Evolutionary conservation across 2,888 invertebrate species (phyloP).

Genomic region (Nomada hirtipes): DNA sequence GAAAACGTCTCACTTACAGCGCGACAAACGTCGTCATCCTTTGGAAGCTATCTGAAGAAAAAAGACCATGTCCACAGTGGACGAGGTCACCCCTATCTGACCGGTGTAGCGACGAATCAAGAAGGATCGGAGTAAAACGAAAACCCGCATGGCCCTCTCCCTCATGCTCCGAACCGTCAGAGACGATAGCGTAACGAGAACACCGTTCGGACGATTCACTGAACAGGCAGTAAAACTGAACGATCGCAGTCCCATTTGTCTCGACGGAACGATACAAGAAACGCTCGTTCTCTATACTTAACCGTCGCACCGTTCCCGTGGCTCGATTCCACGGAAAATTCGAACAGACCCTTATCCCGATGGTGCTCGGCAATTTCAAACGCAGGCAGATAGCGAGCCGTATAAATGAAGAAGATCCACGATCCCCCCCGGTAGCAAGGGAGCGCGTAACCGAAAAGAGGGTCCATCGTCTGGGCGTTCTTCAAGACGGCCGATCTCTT

Average conservation of each 20-base stretch:
- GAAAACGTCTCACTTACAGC: constrained; percentile 40
- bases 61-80: neutral
- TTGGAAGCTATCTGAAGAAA: neutral
- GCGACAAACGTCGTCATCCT: neutral
- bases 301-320: neutral
- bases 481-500: constrained; percentile 71
- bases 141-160: constrained; percentile 55
- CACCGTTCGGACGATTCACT: constrained; percentile 29
- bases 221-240: neutral
- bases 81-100: constrained; percentile 51
- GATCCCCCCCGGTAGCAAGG: constrained; percentile 62
- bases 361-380: neutral
- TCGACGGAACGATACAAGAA: neutral
- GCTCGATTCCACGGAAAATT: neutral
- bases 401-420: constrained; percentile 4
- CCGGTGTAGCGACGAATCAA: constrained; percentile 36
- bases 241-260: neutral
- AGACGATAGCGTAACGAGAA: constrained; percentile 43
- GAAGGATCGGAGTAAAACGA: constrained; percentile 37
- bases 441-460: constrained; percentile 28
- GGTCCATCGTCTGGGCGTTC: constrained; percentile 62
- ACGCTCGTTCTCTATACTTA: neutral
- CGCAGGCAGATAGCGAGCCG: neutral
- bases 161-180: neutral
- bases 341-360: neutral